phyloP scores from a whole-genome alignment of 2,113 vertebrate species.

The Mesitornis unicolor region DNA sequence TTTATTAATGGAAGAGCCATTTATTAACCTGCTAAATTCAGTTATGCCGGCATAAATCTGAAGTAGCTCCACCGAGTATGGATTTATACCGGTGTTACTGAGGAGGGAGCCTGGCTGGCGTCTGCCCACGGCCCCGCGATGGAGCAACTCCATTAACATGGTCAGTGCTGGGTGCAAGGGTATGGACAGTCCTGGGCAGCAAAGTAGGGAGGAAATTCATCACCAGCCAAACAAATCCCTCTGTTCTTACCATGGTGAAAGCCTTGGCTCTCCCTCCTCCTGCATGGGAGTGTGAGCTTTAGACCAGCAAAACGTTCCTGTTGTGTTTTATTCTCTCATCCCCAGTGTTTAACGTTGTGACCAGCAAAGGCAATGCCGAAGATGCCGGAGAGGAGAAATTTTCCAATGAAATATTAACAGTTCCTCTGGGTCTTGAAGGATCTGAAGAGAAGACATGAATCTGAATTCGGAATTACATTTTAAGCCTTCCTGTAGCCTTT shows the following conservation, averaged over 20 bases:
- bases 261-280: neutral
- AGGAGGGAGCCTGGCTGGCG: neutral
- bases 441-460: neutral
- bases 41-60: neutral
- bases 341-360: neutral
- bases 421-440: neutral
- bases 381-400: neutral
- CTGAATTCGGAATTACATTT: conserved; percentile 24
- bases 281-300: neutral
- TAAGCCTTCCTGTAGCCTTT: conserved; percentile 23
- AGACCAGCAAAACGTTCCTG: neutral
- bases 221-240: neutral
- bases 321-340: neutral
- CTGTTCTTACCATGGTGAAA: neutral
- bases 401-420: neutral
- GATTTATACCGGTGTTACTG: fast-evolving
- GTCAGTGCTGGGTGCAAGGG: fast-evolving
- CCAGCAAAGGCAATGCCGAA: neutral
- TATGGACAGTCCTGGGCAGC: neutral
- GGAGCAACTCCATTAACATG: fast-evolving
- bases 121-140: too few relatives aligned
- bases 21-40: neutral
- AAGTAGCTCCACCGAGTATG: neutral
- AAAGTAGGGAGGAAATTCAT: neutral
- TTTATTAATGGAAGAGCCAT: conserved; percentile 18